phyloP scores from a whole-genome alignment of 1,140 invertebrate genomes.

The Carposina sasakii region DNA sequence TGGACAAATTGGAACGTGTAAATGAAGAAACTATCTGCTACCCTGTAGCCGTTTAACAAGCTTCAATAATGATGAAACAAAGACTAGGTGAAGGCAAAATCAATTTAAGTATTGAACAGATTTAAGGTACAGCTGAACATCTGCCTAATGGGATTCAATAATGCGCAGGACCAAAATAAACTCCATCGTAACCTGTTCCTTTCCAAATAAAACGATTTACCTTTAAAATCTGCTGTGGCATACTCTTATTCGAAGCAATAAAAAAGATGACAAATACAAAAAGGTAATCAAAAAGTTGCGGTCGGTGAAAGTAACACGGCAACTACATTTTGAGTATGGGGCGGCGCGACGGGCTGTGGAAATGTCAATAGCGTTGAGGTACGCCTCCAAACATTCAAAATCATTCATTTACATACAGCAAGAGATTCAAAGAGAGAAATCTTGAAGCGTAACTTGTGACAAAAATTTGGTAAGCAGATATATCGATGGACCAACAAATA shows the following conservation, averaged over 20 bases:
- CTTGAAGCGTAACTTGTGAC: too few species aligned
- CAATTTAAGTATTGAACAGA: slow-evolving; percentile 48
- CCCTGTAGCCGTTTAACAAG: slow-evolving; percentile 50
- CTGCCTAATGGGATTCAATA: background rate
- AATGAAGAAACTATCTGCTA: slow-evolving; percentile 56
- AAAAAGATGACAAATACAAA: too few species aligned
- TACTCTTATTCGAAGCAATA: too few species aligned
- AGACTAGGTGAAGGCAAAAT: slow-evolving; percentile 54
- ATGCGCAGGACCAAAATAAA: too few species aligned
- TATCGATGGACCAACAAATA: too few species aligned
- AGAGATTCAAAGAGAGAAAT: too few species aligned
- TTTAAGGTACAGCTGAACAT: slow-evolving; percentile 19
- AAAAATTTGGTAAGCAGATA: too few species aligned
- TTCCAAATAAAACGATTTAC: too few species aligned
- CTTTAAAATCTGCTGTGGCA: too few species aligned
- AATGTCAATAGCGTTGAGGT: slow-evolving; percentile 34
- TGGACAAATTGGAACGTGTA: slow-evolving; percentile 62
- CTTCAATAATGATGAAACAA: slow-evolving; percentile 44
- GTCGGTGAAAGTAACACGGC: slow-evolving; percentile 34
- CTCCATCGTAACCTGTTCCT: too few species aligned
- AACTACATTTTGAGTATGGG: slow-evolving; percentile 12
- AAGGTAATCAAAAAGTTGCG: too few species aligned
- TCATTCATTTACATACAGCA: too few species aligned
- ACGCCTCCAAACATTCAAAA: slow-evolving; percentile 39
- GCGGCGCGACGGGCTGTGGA: slow-evolving; percentile 35